A percentile compares a stretch with the other conserved stretches of the same genome.
Evolutionary conservation across 2,797 vertebrate genomes (phyloP).

Genomic region (Huso huso): DNA sequence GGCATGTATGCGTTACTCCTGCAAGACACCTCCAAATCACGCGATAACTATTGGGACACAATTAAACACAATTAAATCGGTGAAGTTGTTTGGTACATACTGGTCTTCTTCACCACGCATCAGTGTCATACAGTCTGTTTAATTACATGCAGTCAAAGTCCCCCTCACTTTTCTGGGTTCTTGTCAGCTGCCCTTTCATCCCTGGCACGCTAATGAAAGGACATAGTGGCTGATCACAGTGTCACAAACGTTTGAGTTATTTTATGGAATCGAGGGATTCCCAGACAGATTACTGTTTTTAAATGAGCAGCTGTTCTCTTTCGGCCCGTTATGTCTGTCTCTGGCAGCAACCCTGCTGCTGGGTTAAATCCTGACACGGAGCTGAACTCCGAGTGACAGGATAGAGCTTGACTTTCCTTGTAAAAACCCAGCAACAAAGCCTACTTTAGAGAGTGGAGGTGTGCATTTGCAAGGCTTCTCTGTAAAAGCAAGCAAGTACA

Average conservation of each 20-base stretch:
- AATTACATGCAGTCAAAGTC: neutral
- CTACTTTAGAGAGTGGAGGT: constrained; percentile 13
- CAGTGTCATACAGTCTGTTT: too few species aligned
- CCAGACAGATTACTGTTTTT: constrained; percentile 41
- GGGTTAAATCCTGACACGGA: constrained; percentile 27
- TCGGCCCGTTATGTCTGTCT: constrained; percentile 36
- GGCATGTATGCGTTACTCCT: too few species aligned
- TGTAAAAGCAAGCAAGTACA: neutral
- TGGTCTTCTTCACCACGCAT: too few species aligned
- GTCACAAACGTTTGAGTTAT: constrained; percentile 30
- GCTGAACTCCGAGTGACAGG: constrained; percentile 21
- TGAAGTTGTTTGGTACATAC: too few species aligned
- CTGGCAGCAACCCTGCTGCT: constrained; percentile 24
- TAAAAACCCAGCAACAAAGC: constrained; percentile 12
- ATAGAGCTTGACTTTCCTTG: constrained; percentile 8
- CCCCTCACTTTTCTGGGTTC: constrained; percentile 8
- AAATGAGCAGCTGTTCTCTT: constrained; percentile 39
- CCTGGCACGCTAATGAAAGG: constrained; percentile 3
- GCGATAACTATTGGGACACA: too few species aligned
- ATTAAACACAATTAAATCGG: too few species aligned
- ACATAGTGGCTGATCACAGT: constrained; percentile 18
- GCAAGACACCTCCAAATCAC: too few species aligned
- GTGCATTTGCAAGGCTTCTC: neutral
- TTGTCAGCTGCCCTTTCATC: constrained; percentile 19
- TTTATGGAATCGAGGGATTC: constrained; percentile 39